phyloP scores from a whole-genome alignment of 1,140 invertebrate species.

The Macrobrachium nipponense region DNA sequence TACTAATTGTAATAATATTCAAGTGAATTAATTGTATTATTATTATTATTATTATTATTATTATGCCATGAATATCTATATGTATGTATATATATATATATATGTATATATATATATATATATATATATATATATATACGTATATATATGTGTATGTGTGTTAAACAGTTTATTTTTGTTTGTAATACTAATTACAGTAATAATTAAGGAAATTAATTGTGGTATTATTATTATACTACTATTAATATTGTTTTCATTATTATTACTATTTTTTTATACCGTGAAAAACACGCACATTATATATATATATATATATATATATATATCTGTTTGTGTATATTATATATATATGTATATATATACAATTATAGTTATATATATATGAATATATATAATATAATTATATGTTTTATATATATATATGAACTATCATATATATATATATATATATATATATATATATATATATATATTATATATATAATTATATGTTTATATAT shows the following conservation, averaged over 20 bases:
- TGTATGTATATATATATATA: not conserved
- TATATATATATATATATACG: not conserved
- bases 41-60: too few species aligned
- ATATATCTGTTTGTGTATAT: not conserved
- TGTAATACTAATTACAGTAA: too few species aligned
- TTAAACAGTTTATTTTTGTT: too few species aligned
- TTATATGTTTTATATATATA: not conserved
- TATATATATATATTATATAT: constrained; percentile 23
- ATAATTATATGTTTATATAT: constrained; percentile 24
- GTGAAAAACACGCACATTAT: too few species aligned
- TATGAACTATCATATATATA: constrained; percentile 20
- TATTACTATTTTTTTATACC: too few species aligned
- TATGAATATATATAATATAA: not conserved
- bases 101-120: not conserved
- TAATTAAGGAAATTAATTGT: too few species aligned
- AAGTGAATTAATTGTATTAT: too few species aligned
- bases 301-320: constrained; percentile 7
- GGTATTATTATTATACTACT: too few species aligned
- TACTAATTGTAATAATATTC: too few species aligned
- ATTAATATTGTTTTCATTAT: too few species aligned
- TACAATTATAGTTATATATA: constrained; percentile 1
- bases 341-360: not conserved
- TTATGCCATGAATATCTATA: too few species aligned
- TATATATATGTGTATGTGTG: constrained; percentile 3
- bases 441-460: constrained; percentile 39